These are phyloP conservation scores for Drosophila longiperda DNA, from an alignment of 2,888 invertebrate genomes.

Conservation along the genomic window DNA sequence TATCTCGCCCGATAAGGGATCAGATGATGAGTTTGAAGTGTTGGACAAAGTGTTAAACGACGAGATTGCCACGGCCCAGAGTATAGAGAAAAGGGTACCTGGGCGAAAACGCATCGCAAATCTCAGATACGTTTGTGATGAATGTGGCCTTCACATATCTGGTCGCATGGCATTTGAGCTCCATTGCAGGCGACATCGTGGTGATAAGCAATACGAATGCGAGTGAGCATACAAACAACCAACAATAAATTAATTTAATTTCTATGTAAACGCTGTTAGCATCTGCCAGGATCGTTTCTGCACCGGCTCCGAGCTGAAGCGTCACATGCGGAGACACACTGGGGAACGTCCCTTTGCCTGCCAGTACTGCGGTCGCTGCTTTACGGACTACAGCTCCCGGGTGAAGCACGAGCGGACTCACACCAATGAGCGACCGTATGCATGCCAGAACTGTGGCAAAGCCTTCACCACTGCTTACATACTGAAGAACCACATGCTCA, in stretches of 20 bases:
- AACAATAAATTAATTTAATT: neutral
- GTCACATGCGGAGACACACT: slow-evolving; percentile 68
- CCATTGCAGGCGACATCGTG: slow-evolving; percentile 72
- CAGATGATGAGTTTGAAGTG: slow-evolving; percentile 46
- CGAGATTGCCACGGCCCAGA: slow-evolving; percentile 38
- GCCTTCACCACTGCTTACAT: slow-evolving; percentile 73
- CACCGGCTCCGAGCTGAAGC: slow-evolving; percentile 71
- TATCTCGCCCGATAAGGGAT: slow-evolving; percentile 32
- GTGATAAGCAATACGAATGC: slow-evolving; percentile 69
- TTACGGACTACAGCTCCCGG: slow-evolving; percentile 71
- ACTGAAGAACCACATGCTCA: slow-evolving; percentile 70
- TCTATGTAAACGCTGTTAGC: slow-evolving; percentile 17
- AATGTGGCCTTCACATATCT: slow-evolving; percentile 68
- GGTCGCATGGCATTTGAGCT: slow-evolving; percentile 71
- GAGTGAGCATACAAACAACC: slow-evolving; percentile 49
- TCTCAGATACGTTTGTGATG: slow-evolving; percentile 60
- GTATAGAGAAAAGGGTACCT: slow-evolving; percentile 17
- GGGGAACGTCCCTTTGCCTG: slow-evolving; percentile 74
- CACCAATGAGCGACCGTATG: slow-evolving; percentile 77
- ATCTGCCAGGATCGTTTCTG: slow-evolving; percentile 67
- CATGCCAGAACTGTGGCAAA: slow-evolving; percentile 72
- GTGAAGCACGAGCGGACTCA: slow-evolving; percentile 74
- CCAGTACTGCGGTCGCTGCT: slow-evolving; percentile 65
- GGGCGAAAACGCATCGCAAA: slow-evolving; percentile 42
- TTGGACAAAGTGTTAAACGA: slow-evolving; percentile 45